Evolutionary conservation across 2,113 vertebrate species (phyloP).

Genomic region (Percopsis transmontana): DNA sequence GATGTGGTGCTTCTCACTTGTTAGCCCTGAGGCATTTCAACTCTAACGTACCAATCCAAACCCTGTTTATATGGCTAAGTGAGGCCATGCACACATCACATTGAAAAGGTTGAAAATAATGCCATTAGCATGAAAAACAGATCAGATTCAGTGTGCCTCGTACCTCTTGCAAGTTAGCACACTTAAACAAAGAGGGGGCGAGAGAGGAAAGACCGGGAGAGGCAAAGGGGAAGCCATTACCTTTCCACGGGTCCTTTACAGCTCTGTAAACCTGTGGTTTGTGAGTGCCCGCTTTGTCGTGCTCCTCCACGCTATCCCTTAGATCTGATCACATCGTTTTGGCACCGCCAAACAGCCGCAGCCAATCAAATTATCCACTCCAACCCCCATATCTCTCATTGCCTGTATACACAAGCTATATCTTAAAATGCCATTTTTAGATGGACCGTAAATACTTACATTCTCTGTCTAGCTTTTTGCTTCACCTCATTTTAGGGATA

Average conservation of each 20-base stretch:
- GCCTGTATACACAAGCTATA: constrained; percentile 45
- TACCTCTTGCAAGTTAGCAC: constrained; percentile 1
- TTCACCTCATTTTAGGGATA: constrained; percentile 42
- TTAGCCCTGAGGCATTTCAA: constrained; percentile 48
- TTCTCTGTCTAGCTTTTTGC: constrained; percentile 45
- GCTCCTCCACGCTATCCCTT: constrained; percentile 54
- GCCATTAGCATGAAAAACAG: background rate
- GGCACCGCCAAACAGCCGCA: constrained; percentile 59
- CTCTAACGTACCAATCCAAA: constrained; percentile 17
- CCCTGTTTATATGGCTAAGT: constrained; percentile 10
- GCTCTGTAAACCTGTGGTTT: constrained; percentile 63
- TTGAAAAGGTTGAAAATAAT: background rate
- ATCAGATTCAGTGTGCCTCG: background rate
- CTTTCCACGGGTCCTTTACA: constrained; percentile 40
- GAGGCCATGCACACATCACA: constrained; percentile 4
- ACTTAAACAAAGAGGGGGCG: background rate
- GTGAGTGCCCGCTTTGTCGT: constrained; percentile 58
- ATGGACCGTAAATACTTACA: constrained; percentile 59
- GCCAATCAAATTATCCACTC: constrained; percentile 72
- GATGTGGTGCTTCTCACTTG: constrained; percentile 25
- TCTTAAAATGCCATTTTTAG: constrained; percentile 58
- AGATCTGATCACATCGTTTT: constrained; percentile 62
- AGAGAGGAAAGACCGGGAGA: constrained; percentile 1
- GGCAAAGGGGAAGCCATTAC: constrained; percentile 29
- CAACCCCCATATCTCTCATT: constrained; percentile 33